Conservation (phyloP, 2,113 vertebrate species). For the Strix aluco region DNA sequence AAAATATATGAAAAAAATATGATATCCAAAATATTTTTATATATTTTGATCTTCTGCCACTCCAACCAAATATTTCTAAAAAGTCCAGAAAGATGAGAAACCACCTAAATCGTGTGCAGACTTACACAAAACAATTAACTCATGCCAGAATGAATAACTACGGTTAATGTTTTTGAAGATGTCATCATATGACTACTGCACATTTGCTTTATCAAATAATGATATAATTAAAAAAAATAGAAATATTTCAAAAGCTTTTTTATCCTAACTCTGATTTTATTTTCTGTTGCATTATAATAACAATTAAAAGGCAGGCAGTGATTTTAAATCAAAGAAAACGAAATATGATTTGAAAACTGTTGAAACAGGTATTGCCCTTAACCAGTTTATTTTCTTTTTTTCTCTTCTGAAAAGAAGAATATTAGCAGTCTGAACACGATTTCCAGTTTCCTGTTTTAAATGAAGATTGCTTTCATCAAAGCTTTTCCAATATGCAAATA, state of each 20-base stretch:
- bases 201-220: neutral
- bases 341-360: neutral
- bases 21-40: neutral
- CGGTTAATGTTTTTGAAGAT: neutral
- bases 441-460: neutral
- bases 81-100: neutral
- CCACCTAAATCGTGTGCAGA: neutral
- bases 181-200: neutral
- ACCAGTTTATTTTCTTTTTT: neutral
- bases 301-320: neutral
- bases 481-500: neutral
- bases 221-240: neutral
- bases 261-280: neutral
- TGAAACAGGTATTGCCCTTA: neutral
- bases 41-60: neutral
- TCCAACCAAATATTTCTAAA: neutral
- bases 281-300: neutral
- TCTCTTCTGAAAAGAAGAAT: neutral
- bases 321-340: neutral
- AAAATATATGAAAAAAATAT: neutral
- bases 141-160: neutral
- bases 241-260: neutral
- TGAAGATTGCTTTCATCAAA: neutral
- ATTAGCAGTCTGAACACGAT: neutral
- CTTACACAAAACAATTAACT: neutral